phyloP scores from a whole-genome alignment of 1,140 invertebrate genomes.

The Ceratosolen solmsi region DNA sequence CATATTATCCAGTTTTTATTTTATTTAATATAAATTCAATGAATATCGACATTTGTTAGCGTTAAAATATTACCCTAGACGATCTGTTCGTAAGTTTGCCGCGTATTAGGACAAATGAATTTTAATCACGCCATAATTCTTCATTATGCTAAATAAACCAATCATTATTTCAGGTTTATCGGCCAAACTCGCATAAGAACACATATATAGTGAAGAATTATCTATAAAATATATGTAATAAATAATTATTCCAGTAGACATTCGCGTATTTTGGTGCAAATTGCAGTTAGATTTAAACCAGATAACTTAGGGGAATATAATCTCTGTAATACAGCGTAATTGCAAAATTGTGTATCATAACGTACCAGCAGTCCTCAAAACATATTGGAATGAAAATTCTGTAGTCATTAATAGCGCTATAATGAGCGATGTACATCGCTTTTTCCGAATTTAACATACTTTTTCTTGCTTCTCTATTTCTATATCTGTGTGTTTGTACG shows the following conservation, averaged over 20 bases:
- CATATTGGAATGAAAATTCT: background rate
- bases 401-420: conserved; percentile 21
- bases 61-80: background rate
- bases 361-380: background rate
- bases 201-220: background rate
- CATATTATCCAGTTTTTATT: too few relatives aligned
- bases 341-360: conserved; percentile 27
- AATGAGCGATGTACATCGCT: conserved; percentile 28
- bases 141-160: conserved; percentile 34
- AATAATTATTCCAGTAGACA: conserved; percentile 12
- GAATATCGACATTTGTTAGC: conserved; percentile 20
- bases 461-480: background rate
- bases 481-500: background rate
- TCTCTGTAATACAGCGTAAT: conserved; percentile 32
- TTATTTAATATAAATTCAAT: background rate
- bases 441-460: background rate
- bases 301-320: conserved; percentile 36
- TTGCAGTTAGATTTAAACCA: background rate
- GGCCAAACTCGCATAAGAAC: background rate
- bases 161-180: conserved; percentile 41
- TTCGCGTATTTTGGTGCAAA: background rate
- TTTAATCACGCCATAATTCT: conserved; percentile 31
- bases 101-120: background rate
- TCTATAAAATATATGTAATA: conserved; percentile 28
- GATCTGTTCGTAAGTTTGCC: conserved; percentile 20